A percentile compares a stretch with the other conserved stretches of the same genome.
Conservation (phyloP, 2,113 vertebrate genomes). For the Macrotis lagotis region DNA sequence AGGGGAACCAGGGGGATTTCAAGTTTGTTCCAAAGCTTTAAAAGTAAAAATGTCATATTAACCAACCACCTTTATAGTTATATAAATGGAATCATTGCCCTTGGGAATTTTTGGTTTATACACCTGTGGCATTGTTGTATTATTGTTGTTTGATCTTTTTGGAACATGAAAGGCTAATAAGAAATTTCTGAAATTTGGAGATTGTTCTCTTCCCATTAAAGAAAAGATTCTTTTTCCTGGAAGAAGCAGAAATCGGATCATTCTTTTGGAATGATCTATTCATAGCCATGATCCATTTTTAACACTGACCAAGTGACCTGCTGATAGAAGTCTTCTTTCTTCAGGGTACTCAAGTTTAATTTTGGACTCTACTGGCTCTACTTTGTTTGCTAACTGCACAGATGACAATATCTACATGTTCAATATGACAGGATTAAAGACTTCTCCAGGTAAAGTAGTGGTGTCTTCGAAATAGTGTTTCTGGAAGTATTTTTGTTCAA, state of each 20-base stretch:
- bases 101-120: neutral
- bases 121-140: slow-evolving; percentile 16
- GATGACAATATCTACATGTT: slow-evolving; percentile 98
- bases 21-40: slow-evolving; percentile 32
- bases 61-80: neutral
- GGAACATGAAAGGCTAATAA: slow-evolving; percentile 19
- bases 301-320: neutral
- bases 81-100: neutral
- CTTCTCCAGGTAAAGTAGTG: slow-evolving; percentile 87
- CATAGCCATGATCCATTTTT: slow-evolving; percentile 20
- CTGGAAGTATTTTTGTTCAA: slow-evolving; percentile 4
- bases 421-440: slow-evolving; percentile 89
- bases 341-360: slow-evolving; percentile 95
- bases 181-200: slow-evolving; percentile 37
- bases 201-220: neutral
- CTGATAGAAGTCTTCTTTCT: slow-evolving; percentile 45
- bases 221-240: neutral
- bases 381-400: slow-evolving; percentile 94
- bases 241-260: slow-evolving; percentile 6
- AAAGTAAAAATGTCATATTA: slow-evolving; percentile 13
- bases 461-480: slow-evolving; percentile 18
- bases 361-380: slow-evolving; percentile 91
- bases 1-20: neutral
- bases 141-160: slow-evolving; percentile 13
- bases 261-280: neutral